Percentiles rank a stretch among this genome's conserved stretches.
phyloP scores from a whole-genome alignment of 2,113 vertebrate species.

The Bungarus multicinctus region DNA sequence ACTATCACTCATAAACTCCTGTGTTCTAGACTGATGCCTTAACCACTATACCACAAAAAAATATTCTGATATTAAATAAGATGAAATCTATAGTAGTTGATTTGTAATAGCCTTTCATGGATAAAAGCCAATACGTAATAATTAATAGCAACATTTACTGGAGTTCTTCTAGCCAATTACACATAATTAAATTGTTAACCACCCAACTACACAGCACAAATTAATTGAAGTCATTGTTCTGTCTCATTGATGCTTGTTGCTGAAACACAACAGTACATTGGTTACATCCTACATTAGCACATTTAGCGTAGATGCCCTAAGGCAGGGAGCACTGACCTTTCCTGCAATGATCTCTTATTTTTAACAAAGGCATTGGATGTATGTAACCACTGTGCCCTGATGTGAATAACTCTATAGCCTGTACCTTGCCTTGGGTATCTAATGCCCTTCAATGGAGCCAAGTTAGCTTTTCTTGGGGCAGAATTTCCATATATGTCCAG shows the following conservation, averaged over 20 bases:
- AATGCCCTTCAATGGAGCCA: slow-evolving; percentile 26
- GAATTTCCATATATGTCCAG: slow-evolving; percentile 34
- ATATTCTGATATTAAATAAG: not conserved
- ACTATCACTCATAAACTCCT: not conserved
- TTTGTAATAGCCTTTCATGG: not conserved
- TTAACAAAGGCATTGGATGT: slow-evolving; percentile 3
- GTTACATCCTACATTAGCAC: not conserved
- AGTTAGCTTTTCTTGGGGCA: slow-evolving; percentile 33
- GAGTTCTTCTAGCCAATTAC: not conserved
- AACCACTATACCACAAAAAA: not conserved
- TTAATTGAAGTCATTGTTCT: not conserved
- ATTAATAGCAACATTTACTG: not conserved
- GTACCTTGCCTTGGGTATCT: slow-evolving; percentile 47
- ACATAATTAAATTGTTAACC: not conserved
- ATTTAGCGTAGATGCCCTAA: not conserved
- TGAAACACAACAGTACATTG: not conserved
- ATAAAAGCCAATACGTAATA: not conserved
- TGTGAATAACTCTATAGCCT: not conserved
- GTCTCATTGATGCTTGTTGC: not conserved
- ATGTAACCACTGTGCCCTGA: not conserved
- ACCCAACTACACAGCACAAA: not conserved
- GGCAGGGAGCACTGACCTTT: not conserved
- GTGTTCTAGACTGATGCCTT: not conserved
- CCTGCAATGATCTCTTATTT: not conserved
- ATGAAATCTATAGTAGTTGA: not conserved